These are phyloP conservation scores for Xanthorhoe designata DNA, from an alignment of 2,888 invertebrate species.

Conservation along the genomic window DNA sequence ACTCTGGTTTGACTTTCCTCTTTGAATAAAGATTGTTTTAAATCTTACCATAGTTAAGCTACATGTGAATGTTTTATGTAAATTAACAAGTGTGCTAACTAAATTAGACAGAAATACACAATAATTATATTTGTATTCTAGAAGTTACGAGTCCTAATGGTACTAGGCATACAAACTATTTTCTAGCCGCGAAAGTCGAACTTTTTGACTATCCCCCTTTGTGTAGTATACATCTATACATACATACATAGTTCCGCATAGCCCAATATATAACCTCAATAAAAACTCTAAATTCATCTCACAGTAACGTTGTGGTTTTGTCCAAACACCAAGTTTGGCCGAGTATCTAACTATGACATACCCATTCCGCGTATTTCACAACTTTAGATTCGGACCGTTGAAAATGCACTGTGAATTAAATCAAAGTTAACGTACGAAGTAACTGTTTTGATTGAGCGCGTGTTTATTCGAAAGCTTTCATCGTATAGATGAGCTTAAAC, in stretches of 20 bases:
- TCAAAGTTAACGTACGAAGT: slow-evolving; percentile 5
- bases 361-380: slow-evolving; percentile 2
- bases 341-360: slow-evolving; percentile 2
- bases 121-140: too few relatives aligned
- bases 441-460: slow-evolving; percentile 13
- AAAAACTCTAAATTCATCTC: too few relatives aligned
- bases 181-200: too few relatives aligned
- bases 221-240: too few relatives aligned
- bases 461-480: slow-evolving; percentile 18
- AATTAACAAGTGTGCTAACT: too few relatives aligned
- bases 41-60: not conserved
- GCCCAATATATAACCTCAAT: too few relatives aligned
- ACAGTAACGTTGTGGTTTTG: not conserved
- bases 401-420: slow-evolving; percentile 12
- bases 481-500: slow-evolving; percentile 10
- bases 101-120: too few relatives aligned
- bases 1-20: not conserved
- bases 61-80: too few relatives aligned
- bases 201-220: too few relatives aligned
- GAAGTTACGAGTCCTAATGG: too few relatives aligned
- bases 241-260: too few relatives aligned
- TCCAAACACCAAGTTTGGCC: slow-evolving; percentile 5
- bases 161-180: too few relatives aligned
- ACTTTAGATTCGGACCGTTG: slow-evolving; percentile 5
- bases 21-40: not conserved